Evolutionary conservation across 2,888 invertebrate species (phyloP).

Genomic region (Anorthoa munda): DNA sequence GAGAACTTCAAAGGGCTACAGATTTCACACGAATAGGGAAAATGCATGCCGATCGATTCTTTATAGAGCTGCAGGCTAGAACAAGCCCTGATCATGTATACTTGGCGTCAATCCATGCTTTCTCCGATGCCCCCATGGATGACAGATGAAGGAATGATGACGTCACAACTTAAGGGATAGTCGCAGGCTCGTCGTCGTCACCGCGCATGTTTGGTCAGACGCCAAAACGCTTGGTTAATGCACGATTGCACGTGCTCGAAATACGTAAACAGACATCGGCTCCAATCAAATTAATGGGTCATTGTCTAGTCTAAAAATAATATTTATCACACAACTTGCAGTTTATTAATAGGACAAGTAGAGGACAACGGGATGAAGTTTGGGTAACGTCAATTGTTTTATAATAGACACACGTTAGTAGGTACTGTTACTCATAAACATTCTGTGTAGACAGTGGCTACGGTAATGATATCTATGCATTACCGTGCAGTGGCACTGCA

Average conservation of each 20-base stretch:
- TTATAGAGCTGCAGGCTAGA: background rate
- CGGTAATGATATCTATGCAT: no score
- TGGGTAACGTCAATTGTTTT: constrained; percentile 9
- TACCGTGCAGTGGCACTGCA: background rate
- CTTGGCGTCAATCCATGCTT: background rate
- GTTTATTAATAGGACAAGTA: constrained; percentile 33
- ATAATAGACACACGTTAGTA: background rate
- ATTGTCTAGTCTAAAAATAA: constrained; percentile 69
- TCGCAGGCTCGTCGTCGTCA: constrained; percentile 41
- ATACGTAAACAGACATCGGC: constrained; percentile 42
- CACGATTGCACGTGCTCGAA: constrained; percentile 78
- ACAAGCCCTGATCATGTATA: background rate
- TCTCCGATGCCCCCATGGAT: background rate
- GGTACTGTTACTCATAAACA: no score
- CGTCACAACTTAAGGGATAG: constrained; percentile 21
- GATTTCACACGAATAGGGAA: no score
- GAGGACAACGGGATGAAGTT: constrained; percentile 13
- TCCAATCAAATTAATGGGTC: constrained; percentile 60
- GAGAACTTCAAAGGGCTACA: background rate
- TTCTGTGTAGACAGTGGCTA: no score
- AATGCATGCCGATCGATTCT: background rate
- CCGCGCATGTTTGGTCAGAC: constrained; percentile 76
- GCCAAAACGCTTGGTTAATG: constrained; percentile 80
- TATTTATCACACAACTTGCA: constrained; percentile 34
- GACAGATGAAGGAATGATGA: constrained; percentile 9